Evolutionary conservation across 2,888 invertebrate species (phyloP), one percentile per base, ranked within the genome.

Genomic region (Machimus rusticus): DNA sequence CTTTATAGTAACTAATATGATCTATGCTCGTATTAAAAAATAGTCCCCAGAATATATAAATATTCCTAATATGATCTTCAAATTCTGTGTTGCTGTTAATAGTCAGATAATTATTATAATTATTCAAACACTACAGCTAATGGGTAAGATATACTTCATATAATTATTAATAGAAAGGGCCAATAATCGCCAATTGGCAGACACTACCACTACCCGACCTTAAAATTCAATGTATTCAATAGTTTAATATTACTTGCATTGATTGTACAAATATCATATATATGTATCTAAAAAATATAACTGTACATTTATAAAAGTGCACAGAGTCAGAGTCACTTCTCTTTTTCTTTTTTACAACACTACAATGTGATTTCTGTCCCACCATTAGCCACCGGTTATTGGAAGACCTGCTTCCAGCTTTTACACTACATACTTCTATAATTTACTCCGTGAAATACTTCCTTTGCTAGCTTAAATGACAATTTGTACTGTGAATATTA

Each of bases 221-320:
- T 66, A 66, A 66, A 46, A 37, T 76, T 34, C 76, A 37, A 76
- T 76, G 16, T 76, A 76, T 19, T 12, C 34, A 34, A 31, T 76
- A 76, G n/a, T 76, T 76, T 76, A 34, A 37, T 37, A 76, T 76
- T 76, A 76, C 28, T 51, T 79, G 79, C 79, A 79, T 79, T 66
- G 66, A 66, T 66, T 79, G 79, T 79, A 79, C 31, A 79, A 79
- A 79, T 79, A 79, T 79, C 51, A 28, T 46, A 79, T 39, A 39
- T 79, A 79, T 51, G 51, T n/a, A 16, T 79, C 79, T 79, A 79
- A 79, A 79, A 79, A 79, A 79, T 79, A 79, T 79, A 79, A 79
- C 51, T 79, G 55, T 55, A 66, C 79, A 28, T 51, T 79, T 79
- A 79, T 51, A 9, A 66, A 66, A 66, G 23, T 28, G 55, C 23